A percentile compares a stretch with the other conserved stretches of the same genome.
These are phyloP conservation scores for Apostichopus leukothele DNA, from an alignment of 53 echinoderm and acorn worm genomes.

Conservation along the genomic window DNA sequence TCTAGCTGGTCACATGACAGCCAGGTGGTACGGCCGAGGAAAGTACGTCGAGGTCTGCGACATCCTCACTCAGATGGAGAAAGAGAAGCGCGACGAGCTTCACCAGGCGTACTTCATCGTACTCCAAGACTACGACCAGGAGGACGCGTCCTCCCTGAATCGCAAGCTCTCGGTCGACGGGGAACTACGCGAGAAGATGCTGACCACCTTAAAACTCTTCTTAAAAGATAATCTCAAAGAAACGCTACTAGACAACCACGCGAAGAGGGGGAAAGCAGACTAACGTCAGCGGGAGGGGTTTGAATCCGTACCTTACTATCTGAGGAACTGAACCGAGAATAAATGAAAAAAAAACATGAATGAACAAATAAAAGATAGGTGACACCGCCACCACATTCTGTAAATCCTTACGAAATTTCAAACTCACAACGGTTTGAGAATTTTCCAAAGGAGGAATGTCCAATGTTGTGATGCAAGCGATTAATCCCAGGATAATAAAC, in stretches of 20 bases:
- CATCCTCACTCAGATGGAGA: slow-evolving; percentile 66
- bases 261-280: slow-evolving; percentile 90
- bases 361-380: too few relatives aligned
- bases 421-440: too few relatives aligned
- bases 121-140: slow-evolving; percentile 66
- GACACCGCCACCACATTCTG: too few relatives aligned
- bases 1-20: slow-evolving; percentile 71
- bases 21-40: slow-evolving; percentile 81
- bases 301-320: too few relatives aligned
- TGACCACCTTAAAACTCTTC: slow-evolving; percentile 64
- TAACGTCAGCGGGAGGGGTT: slow-evolving; percentile 20
- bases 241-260: slow-evolving; percentile 59
- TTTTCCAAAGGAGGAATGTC: too few relatives aligned
- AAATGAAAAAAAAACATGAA: too few relatives aligned
- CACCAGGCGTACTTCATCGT: slow-evolving; percentile 62
- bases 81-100: slow-evolving; percentile 73
- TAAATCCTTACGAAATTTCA: too few relatives aligned
- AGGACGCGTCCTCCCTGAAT: slow-evolving; percentile 65
- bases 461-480: too few relatives aligned
- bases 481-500: too few relatives aligned
- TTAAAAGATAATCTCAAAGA: slow-evolving; percentile 77
- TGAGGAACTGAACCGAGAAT: too few relatives aligned
- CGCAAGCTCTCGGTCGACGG: slow-evolving; percentile 73
- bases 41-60: slow-evolving; percentile 69
- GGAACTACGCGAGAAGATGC: slow-evolving; percentile 78